Percentiles rank a stretch among this genome's conserved stretches.
These are phyloP conservation scores for Xiphorhynchus elegans DNA, from an alignment of 2,113 vertebrate species.

Conservation along the genomic window DNA sequence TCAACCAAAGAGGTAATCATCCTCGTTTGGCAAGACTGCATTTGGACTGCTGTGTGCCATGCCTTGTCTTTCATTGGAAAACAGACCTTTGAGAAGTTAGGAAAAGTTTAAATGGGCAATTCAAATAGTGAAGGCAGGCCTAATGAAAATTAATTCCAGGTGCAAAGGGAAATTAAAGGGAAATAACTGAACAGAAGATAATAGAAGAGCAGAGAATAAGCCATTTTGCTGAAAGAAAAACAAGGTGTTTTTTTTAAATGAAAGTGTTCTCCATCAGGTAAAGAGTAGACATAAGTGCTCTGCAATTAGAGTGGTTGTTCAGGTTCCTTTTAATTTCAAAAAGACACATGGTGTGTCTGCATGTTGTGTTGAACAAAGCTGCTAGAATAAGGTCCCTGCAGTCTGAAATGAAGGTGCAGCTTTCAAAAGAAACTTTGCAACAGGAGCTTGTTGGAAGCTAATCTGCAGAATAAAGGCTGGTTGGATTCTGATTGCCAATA, in stretches of 20 bases:
- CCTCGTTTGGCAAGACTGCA: neutral
- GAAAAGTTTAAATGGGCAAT: constrained; percentile 40
- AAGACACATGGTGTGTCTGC: neutral
- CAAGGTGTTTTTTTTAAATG: neutral
- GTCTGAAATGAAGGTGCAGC: neutral
- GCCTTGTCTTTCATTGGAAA: neutral
- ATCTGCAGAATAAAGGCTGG: neutral
- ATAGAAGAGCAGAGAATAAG: constrained; percentile 13
- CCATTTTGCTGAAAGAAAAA: constrained; percentile 16
- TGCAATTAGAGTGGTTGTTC: neutral
- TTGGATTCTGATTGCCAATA: neutral
- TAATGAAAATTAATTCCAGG: constrained; percentile 54
- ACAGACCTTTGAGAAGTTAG: neutral
- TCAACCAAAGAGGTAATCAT: neutral
- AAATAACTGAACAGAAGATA: constrained; percentile 21
- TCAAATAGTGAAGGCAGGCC: neutral
- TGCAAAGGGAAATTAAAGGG: constrained; percentile 41
- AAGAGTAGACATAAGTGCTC: neutral
- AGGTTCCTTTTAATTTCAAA: neutral
- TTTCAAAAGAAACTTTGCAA: neutral
- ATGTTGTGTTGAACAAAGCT: neutral
- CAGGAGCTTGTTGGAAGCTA: neutral
- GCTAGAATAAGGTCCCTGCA: neutral
- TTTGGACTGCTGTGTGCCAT: neutral
- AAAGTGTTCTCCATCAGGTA: neutral